Percentiles rank a stretch among this genome's conserved stretches.
Conservation (phyloP, 1,140 invertebrate genomes). For the Catajapyx aquilonaris region DNA sequence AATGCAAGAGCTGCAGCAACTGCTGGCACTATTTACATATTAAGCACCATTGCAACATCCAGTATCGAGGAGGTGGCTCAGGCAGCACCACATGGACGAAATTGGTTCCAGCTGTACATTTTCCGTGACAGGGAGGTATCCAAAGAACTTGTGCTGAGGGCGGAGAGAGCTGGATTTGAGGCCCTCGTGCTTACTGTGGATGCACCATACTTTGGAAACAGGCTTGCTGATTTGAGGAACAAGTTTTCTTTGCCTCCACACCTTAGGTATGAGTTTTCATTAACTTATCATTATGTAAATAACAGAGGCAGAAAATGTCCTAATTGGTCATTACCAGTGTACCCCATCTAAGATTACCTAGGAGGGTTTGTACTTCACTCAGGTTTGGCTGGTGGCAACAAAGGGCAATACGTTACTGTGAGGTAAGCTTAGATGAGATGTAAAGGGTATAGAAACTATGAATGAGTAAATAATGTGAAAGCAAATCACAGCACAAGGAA, state of each 20-base stretch:
- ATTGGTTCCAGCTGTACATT: conserved; percentile 85
- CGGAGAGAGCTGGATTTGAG: conserved; percentile 64
- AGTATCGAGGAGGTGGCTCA: conserved; percentile 71
- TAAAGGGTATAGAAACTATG: no score
- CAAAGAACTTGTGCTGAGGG: conserved; percentile 44
- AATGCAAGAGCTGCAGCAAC: conserved; percentile 57
- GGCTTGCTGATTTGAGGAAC: conserved; percentile 59
- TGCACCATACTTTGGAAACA: conserved; percentile 60
- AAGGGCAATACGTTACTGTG: no score
- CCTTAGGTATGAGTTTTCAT: conserved; percentile 46
- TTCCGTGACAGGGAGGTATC: conserved; percentile 62
- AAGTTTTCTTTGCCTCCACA: conserved; percentile 62
- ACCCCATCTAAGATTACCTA: no score
- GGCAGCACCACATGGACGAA: conserved; percentile 45
- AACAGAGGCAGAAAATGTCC: no score
- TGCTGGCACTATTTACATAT: conserved; percentile 49
- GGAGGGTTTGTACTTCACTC: no score
- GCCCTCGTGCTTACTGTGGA: conserved; percentile 81
- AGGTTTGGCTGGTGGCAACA: no score
- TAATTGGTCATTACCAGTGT: no score
- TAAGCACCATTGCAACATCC: conserved; percentile 69
- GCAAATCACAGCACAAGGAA: no score
- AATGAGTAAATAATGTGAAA: no score
- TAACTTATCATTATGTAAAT: no score
- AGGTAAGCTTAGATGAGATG: no score